Conservation (phyloP, 2,888 invertebrate species). For the Meteorus cinctellus region DNA sequence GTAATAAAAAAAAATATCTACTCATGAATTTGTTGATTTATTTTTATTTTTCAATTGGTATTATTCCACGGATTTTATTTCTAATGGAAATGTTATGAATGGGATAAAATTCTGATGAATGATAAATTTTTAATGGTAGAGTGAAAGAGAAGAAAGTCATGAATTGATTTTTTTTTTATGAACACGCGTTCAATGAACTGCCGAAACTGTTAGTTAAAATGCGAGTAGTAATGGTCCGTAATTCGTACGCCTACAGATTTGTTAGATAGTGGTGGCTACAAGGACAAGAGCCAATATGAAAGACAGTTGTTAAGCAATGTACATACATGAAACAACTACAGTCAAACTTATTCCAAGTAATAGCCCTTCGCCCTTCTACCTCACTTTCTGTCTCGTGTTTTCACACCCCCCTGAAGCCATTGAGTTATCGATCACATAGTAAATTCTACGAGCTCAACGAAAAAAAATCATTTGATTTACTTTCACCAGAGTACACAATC, state of each 20-base stretch:
- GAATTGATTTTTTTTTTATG: constrained; percentile 22
- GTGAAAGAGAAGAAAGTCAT: too few species aligned
- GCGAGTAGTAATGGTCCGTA: constrained; percentile 30
- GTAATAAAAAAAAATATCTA: not conserved
- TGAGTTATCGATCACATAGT: not conserved
- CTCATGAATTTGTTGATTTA: too few species aligned
- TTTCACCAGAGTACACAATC: not conserved
- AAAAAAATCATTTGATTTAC: not conserved
- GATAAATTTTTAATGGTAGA: too few species aligned
- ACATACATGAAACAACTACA: not conserved
- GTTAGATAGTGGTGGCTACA: not conserved
- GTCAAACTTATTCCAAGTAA: not conserved
- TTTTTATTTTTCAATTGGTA: too few species aligned
- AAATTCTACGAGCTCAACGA: not conserved
- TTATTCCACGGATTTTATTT: too few species aligned
- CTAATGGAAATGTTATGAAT: too few species aligned
- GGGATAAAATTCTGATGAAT: too few species aligned
- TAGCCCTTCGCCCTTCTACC: not conserved
- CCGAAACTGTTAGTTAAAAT: constrained; percentile 19
- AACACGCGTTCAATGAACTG: constrained; percentile 26
- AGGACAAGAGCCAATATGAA: too few species aligned
- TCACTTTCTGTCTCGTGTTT: not conserved
- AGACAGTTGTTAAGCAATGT: not conserved
- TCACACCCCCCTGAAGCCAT: not conserved
- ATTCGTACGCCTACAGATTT: constrained; percentile 28